Evolutionary conservation across 2,113 vertebrate genomes (phyloP).

Genomic region (Mastomys natalensis): DNA sequence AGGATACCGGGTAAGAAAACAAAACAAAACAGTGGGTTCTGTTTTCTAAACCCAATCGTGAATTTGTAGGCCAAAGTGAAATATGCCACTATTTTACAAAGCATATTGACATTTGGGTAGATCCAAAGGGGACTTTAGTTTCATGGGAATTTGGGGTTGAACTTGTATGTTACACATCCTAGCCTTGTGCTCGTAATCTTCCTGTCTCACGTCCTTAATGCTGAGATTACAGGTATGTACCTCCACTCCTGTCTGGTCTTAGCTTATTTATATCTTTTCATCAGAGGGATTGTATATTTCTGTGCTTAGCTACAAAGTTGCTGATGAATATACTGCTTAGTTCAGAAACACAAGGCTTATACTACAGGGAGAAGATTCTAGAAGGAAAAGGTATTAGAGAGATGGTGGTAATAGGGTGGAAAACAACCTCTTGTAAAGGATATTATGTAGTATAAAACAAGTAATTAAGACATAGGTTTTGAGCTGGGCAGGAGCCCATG

Average conservation of each 20-base stretch:
- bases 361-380: background rate
- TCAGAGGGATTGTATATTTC: background rate
- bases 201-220: background rate
- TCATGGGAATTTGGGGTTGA: background rate
- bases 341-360: background rate
- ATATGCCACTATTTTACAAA: background rate
- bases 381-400: background rate
- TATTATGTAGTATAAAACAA: background rate
- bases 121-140: background rate
- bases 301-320: background rate
- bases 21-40: background rate
- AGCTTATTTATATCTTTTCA: conserved; percentile 1
- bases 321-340: background rate
- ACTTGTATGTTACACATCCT: background rate
- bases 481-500: background rate
- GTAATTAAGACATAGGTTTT: background rate
- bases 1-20: conserved; percentile 35
- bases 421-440: background rate
- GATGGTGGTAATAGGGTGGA: background rate
- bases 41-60: background rate
- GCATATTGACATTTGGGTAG: background rate
- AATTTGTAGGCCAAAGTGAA: background rate
- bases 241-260: background rate
- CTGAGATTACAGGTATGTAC: background rate
- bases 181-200: background rate